Base-by-base conservation (phyloP, 2,113 vertebrate genomes). In the Periophthalmus modestus region DNA sequence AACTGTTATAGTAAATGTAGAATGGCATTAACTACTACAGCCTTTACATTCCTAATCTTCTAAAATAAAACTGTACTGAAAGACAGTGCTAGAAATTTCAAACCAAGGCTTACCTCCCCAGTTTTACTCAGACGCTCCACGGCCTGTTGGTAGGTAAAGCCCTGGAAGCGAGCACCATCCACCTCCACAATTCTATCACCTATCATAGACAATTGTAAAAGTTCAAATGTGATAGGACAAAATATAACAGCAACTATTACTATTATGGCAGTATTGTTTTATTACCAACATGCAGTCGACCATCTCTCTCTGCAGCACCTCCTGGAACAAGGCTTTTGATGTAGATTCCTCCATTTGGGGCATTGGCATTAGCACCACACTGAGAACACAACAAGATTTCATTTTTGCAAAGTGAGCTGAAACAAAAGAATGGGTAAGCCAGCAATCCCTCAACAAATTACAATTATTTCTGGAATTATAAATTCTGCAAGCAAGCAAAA, bases 111-210 rank as follows among this genome's bases (percentile, higher is more conserved):
- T 85, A 96, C 96, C 95, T 96, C 91, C 18, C 88, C 91, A 18
- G 94, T 94, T 72, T 91, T 95, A 75, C 93, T 93, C 58, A 97
- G 92, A 67, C 86, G 90, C 58, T 94, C 94, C 85, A 97, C 94
- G 15, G 95, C 96, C 82, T 96, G 95, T 79, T 93, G 94, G 78
- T 96, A 94, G 4, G 93, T 95, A 80, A 95, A 92, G 34, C 93
- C 91, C 1, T 91, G 91, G 50, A 97, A 92, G 77, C 87, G 92
- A 52, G 84, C 75, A 16, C 94, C 93, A 21, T 97, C 92, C 54
- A 97, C 95, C 76, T 96, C 94, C 82, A 96, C 69, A 39, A 96
- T 81, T 34, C 92, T 81, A 82, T 97, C 95, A 74, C 95, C 96
- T 97, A 81, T 4, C 50, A 71, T 0, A 28, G 2, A 74, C 55